Evolutionary conservation across 2,113 vertebrate species (phyloP).

Genomic region (Ophiodon elongatus): DNA sequence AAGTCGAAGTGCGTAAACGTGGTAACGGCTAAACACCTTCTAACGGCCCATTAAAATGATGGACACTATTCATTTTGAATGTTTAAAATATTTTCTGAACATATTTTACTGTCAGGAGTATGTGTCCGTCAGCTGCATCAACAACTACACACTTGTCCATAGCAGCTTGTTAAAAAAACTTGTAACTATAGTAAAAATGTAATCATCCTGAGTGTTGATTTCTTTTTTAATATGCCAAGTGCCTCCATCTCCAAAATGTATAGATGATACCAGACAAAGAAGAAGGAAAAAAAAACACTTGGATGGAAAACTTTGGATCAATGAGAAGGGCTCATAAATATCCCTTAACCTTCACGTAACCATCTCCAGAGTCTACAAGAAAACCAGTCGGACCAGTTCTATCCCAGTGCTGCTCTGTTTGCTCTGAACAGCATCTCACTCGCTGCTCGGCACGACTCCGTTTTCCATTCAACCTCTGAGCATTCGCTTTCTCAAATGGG

Average conservation of each 20-base stretch:
- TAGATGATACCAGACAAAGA: neutral
- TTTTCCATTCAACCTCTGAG: neutral
- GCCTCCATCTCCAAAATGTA: neutral
- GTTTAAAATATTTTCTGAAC: neutral
- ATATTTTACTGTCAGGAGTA: neutral
- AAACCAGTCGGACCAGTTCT: slow-evolving; percentile 70
- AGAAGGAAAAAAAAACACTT: neutral
- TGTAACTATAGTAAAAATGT: too few species aligned
- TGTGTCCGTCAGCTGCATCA: neutral
- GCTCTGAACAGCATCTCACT: slow-evolving; percentile 51
- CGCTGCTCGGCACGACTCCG: neutral
- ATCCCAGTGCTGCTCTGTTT: slow-evolving; percentile 62
- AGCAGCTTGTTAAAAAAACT: neutral
- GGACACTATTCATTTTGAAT: neutral
- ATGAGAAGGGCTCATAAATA: neutral
- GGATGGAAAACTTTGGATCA: slow-evolving; percentile 29
- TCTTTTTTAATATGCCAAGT: fast-evolving
- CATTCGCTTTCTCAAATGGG: neutral
- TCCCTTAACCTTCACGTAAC: slow-evolving; percentile 12
- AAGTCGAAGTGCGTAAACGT: neutral
- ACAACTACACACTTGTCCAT: neutral
- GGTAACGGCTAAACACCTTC: neutral
- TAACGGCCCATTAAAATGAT: neutral
- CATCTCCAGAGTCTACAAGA: slow-evolving; percentile 19
- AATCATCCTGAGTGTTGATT: neutral